Base-by-base conservation (phyloP, 2,888 invertebrate genomes). In the Pardosa pseudoannulata region DNA sequence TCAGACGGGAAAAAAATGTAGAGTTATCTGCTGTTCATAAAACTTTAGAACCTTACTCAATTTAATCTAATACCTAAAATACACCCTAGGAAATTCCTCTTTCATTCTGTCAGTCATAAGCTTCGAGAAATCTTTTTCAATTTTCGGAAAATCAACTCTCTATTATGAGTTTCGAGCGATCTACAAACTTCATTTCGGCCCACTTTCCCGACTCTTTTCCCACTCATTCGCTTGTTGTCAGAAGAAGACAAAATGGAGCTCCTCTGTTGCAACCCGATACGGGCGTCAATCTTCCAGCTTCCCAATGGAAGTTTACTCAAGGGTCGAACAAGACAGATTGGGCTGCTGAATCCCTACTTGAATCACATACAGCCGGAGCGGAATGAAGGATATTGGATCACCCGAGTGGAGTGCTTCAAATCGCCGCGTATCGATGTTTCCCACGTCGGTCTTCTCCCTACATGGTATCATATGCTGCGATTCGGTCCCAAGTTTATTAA, bases 281-380 rank as follows among this genome's bases (percentile, higher is more conserved):
- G 39, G 9, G 13, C 41, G 41, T 70, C 70, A 70, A 70, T 70
- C 70, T 23, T 23, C 11, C 70, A 19, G 23, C 41, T 70, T 70
- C 41, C 70, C 39, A 36, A 23, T 70, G 39, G 23, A 70, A 70
- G 70, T 70, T 70, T 70, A 70, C 70, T 70, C 41, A 70, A 39
- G 70, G 41, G 39, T 29, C 11, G 41, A 70, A 70, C 39, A 70
- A 70, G 70, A 70, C 70, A 70, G 41, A 70, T 39, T 41, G 70
- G 28, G 13, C n/a, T 27, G 31, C 39, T 41, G 28, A 27, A 41
- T n/a, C 28, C 1, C 27, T 36, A 32, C 70, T 68, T 23, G 5
- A 68, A 36, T 68, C 36, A 23, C 41, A 2, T 16, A 2, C 50
- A 50, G n/a, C 50, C 16, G 50, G n/a, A 11, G n/a, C 36, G 1